Conservation (phyloP, 2,113 vertebrate genomes). For the Martes martes region DNA sequence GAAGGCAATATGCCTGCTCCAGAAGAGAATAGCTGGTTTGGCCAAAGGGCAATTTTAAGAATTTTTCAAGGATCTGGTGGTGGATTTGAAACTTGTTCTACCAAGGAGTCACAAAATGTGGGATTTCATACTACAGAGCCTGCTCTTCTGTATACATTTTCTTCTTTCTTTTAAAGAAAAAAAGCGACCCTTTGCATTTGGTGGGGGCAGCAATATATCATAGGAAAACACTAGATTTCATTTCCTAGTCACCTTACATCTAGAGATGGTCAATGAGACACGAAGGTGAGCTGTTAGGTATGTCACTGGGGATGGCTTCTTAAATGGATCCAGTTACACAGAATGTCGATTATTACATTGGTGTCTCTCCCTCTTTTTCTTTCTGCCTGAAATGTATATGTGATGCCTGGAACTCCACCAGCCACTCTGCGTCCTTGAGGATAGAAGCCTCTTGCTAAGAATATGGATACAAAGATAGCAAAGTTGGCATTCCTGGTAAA, state of each 20-base stretch:
- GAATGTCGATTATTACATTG: not conserved
- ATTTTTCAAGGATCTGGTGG: not conserved
- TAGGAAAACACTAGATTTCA: not conserved
- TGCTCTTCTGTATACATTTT: not conserved
- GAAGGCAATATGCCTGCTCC: not conserved
- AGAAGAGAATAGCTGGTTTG: not conserved
- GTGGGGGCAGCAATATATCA: not conserved
- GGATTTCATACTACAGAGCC: not conserved
- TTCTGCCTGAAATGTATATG: not conserved
- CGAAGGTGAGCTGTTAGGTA: not conserved
- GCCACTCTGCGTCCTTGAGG: not conserved
- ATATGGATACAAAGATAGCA: not conserved
- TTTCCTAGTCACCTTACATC: not conserved
- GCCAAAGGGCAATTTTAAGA: not conserved
- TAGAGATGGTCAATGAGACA: not conserved
- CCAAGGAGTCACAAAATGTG: not conserved
- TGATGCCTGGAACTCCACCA: not conserved
- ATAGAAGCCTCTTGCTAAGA: not conserved
- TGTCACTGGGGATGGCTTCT: not conserved
- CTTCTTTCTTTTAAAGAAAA: not conserved
- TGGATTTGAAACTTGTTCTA: not conserved
- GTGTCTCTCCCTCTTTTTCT: not conserved
- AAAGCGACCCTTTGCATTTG: not conserved
- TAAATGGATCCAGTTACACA: not conserved
- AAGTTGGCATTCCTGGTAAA: not conserved